These are phyloP conservation scores for Sipunculus nudus DNA, from an alignment of 2,888 invertebrate genomes.

Conservation along the genomic window DNA sequence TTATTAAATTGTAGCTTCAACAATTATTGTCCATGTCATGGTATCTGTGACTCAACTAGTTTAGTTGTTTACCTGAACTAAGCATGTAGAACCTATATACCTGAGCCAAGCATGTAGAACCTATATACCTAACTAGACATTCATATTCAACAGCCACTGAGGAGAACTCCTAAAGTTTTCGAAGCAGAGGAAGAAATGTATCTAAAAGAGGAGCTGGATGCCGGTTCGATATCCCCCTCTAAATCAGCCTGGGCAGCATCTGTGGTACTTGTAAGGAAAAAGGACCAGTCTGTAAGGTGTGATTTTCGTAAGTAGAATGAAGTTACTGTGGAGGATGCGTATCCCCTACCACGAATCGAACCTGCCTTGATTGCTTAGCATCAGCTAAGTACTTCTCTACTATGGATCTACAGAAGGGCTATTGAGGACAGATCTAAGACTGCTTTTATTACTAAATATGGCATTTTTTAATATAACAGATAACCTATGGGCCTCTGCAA, in stretches of 20 bases:
- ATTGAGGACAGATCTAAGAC: constrained; percentile 6
- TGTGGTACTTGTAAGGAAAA: constrained; percentile 12
- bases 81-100: no score
- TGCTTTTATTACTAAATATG: background rate
- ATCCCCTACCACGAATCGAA: constrained; percentile 18
- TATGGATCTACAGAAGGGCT: background rate
- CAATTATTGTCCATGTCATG: no score
- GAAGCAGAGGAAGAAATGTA: background rate
- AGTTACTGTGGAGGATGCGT: constrained; percentile 11
- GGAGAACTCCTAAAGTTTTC: constrained; percentile 1
- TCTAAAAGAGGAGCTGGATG: background rate
- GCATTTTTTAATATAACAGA: constrained; percentile 42
- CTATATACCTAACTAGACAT: no score
- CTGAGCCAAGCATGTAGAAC: no score
- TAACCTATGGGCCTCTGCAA: constrained; percentile 42
- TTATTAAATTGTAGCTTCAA: no score
- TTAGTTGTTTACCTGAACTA: no score
- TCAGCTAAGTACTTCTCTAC: background rate
- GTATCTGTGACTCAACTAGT: no score
- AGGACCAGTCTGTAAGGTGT: constrained; percentile 6
- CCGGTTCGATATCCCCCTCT: background rate
- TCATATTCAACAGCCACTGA: constrained; percentile 4
- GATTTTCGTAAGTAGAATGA: constrained; percentile 12
- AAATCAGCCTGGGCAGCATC: constrained; percentile 7
- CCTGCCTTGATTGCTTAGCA: constrained; percentile 5